Evolutionary conservation across 2,113 vertebrate species (phyloP).

Genomic region (Brevimyrus niger): DNA sequence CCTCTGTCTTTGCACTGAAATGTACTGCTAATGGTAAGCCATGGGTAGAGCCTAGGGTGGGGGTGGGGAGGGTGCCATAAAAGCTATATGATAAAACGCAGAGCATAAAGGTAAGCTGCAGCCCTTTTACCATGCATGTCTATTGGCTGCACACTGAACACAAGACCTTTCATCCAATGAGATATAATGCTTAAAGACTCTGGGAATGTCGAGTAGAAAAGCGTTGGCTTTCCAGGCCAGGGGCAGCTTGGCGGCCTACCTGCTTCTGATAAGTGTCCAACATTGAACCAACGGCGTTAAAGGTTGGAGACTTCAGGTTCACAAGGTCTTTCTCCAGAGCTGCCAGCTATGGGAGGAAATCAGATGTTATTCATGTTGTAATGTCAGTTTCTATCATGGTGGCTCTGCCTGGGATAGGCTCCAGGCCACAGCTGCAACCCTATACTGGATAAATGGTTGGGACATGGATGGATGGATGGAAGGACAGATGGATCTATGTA

Average conservation of each 20-base stretch:
- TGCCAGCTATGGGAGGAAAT: constrained; percentile 58
- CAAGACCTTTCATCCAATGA: neutral
- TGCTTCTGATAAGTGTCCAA: constrained; percentile 73
- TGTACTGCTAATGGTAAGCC: neutral
- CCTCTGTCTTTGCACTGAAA: constrained; percentile 5
- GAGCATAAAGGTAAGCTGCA: neutral
- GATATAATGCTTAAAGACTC: neutral
- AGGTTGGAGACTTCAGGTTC: constrained; percentile 72
- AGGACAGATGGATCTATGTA: neutral
- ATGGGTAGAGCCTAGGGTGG: neutral
- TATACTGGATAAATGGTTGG: neutral
- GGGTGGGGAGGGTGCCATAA: neutral
- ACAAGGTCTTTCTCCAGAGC: constrained; percentile 78
- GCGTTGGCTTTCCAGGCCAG: neutral
- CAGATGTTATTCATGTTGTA: neutral
- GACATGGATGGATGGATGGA: neutral
- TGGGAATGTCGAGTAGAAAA: neutral
- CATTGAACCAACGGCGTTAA: constrained; percentile 63
- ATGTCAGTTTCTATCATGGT: neutral
- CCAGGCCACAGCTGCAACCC: neutral
- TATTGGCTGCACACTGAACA: neutral
- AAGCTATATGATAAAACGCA: neutral
- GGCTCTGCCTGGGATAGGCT: neutral
- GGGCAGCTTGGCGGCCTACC: constrained; percentile 49
- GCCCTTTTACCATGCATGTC: neutral